Evolutionary conservation across 2,888 invertebrate species (phyloP).

Genomic region (Caenorhabditis zanzibari): DNA sequence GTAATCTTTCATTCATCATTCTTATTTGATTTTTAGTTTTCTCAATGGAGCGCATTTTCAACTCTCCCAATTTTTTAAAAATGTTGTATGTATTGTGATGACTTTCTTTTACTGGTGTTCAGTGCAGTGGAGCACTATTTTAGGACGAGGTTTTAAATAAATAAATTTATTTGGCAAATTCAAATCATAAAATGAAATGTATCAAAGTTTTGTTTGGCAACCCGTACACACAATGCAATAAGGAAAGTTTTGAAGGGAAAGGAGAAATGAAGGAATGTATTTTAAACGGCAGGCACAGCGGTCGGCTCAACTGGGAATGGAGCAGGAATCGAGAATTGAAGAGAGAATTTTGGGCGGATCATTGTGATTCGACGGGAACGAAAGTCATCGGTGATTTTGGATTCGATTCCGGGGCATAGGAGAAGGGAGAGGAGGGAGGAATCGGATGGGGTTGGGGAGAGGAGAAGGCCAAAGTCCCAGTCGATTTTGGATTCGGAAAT

Average conservation of each 20-base stretch:
- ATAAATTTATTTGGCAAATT: too few relatives aligned
- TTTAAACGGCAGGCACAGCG: background rate
- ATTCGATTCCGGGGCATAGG: constrained; percentile 43
- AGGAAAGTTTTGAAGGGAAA: constrained; percentile 17
- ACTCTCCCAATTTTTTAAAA: too few relatives aligned
- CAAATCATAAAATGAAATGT: constrained; percentile 16
- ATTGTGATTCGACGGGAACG: constrained; percentile 46
- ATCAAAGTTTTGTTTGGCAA: constrained; percentile 17
- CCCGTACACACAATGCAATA: constrained; percentile 26
- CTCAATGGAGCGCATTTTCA: too few relatives aligned
- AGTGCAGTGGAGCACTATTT: too few relatives aligned
- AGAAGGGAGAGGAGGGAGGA: constrained; percentile 43
- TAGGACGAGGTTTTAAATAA: too few relatives aligned
- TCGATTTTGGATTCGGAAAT: constrained; percentile 38
- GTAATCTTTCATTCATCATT: too few relatives aligned
- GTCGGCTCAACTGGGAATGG: constrained; percentile 33
- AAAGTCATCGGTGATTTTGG: constrained; percentile 50
- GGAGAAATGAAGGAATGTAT: constrained; percentile 22
- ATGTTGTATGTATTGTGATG: too few relatives aligned
- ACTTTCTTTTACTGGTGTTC: too few relatives aligned
- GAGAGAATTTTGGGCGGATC: background rate
- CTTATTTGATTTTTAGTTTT: too few relatives aligned
- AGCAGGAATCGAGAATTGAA: constrained; percentile 29
- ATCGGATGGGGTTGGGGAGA: constrained; percentile 37
- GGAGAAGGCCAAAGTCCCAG: constrained; percentile 62